Evolutionary conservation across 2,888 invertebrate species (phyloP).

Genomic region (Thalpophila matura): DNA sequence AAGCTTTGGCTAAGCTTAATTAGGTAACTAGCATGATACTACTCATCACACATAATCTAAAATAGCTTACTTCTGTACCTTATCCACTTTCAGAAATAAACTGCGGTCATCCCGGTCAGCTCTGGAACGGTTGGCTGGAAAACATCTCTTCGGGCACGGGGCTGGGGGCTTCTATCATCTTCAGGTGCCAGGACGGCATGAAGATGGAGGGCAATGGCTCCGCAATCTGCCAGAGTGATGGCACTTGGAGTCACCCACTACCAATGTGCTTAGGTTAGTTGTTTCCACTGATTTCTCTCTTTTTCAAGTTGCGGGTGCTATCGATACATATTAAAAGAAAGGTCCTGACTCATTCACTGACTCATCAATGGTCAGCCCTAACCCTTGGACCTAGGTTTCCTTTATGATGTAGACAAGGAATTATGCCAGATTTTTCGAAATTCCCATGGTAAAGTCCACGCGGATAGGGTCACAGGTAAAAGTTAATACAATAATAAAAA

Average conservation of each 20-base stretch:
- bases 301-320: no score
- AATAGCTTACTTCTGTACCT: conserved; percentile 1
- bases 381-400: no score
- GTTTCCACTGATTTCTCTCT: neutral
- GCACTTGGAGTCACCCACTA: conserved; percentile 97
- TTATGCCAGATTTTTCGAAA: no score
- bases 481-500: no score
- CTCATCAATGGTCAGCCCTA: no score
- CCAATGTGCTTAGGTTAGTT: conserved; percentile 96
- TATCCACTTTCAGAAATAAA: conserved; percentile 94
- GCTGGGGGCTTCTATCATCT: conserved; percentile 97
- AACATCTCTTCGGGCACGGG: conserved; percentile 97
- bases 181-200: conserved; percentile 98
- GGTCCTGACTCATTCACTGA: no score
- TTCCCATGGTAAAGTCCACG: no score
- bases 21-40: no score
- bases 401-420: no score
- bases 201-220: conserved; percentile 96
- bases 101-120: conserved; percentile 97
- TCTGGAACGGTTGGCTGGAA: conserved; percentile 99
- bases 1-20: no score
- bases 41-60: neutral
- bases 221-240: conserved; percentile 98
- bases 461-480: no score
- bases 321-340: no score